phyloP scores from a whole-genome alignment of 2,113 vertebrate species.

The Mesoclemmys tuberculata region DNA sequence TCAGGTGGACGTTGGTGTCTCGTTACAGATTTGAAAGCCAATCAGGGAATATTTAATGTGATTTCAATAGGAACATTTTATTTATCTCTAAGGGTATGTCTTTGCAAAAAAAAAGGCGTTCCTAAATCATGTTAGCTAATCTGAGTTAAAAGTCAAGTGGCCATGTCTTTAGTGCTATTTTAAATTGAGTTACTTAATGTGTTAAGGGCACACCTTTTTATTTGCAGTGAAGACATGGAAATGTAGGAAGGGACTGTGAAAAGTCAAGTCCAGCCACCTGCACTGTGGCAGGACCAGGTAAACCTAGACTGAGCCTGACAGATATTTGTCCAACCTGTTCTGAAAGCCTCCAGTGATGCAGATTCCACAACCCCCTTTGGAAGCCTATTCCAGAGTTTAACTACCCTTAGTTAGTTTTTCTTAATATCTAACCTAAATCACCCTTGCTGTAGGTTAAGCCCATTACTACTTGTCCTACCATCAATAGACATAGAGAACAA shows the following conservation, averaged over 20 bases:
- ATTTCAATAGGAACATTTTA: slow-evolving; percentile 7
- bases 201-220: too few species aligned
- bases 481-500: too few species aligned
- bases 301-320: background rate
- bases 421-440: background rate
- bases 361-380: background rate
- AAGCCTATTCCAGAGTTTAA: background rate
- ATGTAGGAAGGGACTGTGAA: too few species aligned
- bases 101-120: background rate
- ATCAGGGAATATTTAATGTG: slow-evolving; percentile 22
- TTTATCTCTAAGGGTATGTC: background rate
- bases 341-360: background rate
- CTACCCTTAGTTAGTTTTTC: background rate
- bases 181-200: too few species aligned
- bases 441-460: too few species aligned
- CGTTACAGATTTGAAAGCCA: slow-evolving; percentile 42
- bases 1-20: background rate
- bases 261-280: background rate
- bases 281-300: background rate
- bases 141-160: background rate
- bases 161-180: background rate
- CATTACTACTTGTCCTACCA: background rate
- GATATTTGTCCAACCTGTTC: background rate
- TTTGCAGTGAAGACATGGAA: too few species aligned
- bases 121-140: background rate